Evolutionary conservation across 2,888 invertebrate species (phyloP).

Genomic region (Nymphalis c-album): DNA sequence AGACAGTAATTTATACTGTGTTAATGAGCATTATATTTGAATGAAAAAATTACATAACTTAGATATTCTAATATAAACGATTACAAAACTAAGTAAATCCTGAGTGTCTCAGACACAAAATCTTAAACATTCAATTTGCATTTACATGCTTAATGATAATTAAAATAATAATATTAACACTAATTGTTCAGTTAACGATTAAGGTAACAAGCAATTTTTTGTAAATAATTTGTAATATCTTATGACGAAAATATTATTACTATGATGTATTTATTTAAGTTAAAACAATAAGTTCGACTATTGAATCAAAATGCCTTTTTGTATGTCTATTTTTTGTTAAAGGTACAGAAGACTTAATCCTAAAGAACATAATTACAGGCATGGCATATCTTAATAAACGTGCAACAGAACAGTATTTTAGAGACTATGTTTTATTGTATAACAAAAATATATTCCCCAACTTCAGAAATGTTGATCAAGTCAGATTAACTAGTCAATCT

Average conservation of each 20-base stretch:
- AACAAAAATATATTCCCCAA: neutral
- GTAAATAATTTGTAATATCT: neutral
- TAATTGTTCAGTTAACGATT: neutral
- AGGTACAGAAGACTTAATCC: neutral
- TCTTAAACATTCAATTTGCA: too few species aligned
- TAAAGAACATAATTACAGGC: neutral
- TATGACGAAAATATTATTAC: neutral
- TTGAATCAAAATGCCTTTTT: conserved; percentile 3
- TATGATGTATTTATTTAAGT: neutral
- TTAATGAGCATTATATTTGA: neutral
- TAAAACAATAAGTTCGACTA: neutral
- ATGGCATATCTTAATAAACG: neutral
- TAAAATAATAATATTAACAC: conserved; percentile 2
- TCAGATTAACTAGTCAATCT: too few species aligned
- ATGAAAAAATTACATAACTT: too few species aligned
- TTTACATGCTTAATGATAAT: neutral
- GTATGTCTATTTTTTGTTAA: neutral
- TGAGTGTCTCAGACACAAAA: neutral
- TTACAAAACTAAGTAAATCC: conserved; percentile 4
- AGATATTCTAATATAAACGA: neutral
- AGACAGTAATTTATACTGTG: neutral
- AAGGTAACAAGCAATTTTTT: neutral
- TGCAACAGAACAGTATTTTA: neutral
- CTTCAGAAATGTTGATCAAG: too few species aligned
- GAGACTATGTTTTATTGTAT: neutral